These are phyloP conservation scores for Heliconius erato DNA, from an alignment of 2,888 invertebrate species.

Conservation along the genomic window DNA sequence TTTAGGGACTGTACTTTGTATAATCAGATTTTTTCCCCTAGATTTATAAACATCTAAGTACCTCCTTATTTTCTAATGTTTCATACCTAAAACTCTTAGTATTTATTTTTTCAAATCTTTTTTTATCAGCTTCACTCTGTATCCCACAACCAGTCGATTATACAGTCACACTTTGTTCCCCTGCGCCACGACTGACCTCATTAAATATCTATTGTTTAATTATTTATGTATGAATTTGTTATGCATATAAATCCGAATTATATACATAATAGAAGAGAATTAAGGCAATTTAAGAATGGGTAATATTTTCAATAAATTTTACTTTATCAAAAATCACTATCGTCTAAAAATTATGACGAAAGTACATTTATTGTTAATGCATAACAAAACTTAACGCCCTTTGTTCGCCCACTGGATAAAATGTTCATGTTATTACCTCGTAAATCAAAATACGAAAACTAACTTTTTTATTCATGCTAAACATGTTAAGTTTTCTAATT, in stretches of 20 bases:
- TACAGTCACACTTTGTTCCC: too few relatives aligned
- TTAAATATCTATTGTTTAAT: not conserved
- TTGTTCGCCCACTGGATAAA: not conserved
- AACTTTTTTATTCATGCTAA: slow-evolving; percentile 24
- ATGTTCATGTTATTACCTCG: slow-evolving; percentile 1
- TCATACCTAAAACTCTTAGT: too few relatives aligned
- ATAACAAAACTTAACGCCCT: not conserved
- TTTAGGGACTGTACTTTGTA: not conserved
- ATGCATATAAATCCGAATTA: not conserved
- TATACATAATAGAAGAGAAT: not conserved
- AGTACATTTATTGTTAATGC: not conserved
- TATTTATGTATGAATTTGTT: not conserved
- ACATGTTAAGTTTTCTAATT: slow-evolving; percentile 20
- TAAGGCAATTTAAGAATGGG: not conserved
- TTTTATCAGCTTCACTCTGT: too few relatives aligned
- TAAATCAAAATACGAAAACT: slow-evolving; percentile 19
- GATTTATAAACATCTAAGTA: not conserved
- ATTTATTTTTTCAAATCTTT: too few relatives aligned
- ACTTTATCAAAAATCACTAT: not conserved
- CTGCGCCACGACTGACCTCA: too few relatives aligned
- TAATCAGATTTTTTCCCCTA: not conserved
- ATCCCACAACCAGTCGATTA: too few relatives aligned
- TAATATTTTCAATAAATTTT: not conserved
- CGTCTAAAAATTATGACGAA: not conserved
- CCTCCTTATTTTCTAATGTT: too few relatives aligned